Evolutionary conservation across 2,113 vertebrate species (phyloP).

Genomic region (Cyphomyrus plagiostoma): DNA sequence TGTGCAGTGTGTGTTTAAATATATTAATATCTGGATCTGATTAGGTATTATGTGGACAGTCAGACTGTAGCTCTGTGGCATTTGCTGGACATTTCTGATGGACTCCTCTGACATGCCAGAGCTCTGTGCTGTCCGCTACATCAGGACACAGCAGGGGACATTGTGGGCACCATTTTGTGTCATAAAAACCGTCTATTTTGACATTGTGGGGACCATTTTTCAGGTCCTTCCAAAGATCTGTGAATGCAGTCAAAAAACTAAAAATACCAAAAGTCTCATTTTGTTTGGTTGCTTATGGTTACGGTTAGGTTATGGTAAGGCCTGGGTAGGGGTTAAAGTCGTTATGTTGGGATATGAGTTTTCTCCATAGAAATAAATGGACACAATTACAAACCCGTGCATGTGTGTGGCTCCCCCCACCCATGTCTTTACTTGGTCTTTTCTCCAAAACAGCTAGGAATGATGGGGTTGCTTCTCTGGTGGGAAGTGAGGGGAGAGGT

Average conservation of each 20-base stretch:
- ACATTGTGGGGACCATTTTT: not conserved
- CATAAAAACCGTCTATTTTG: too few relatives aligned
- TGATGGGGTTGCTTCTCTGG: not conserved
- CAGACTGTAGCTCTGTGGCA: not conserved
- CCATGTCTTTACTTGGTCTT: not conserved
- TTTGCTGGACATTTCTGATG: not conserved
- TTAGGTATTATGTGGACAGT: not conserved
- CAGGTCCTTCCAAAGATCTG: too few relatives aligned
- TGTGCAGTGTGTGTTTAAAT: not conserved
- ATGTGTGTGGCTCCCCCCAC: not conserved
- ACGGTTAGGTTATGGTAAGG: too few relatives aligned
- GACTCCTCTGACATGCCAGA: not conserved
- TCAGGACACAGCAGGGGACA: constrained; percentile 3
- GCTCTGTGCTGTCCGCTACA: not conserved
- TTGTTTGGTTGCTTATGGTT: too few relatives aligned
- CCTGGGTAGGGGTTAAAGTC: too few relatives aligned
- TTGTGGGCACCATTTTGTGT: not conserved
- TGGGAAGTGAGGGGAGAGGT: constrained; percentile 18
- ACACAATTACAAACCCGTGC: too few relatives aligned
- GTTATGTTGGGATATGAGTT: too few relatives aligned
- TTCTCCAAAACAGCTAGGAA: constrained; percentile 13
- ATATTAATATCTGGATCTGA: not conserved
- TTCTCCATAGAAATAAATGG: too few relatives aligned
- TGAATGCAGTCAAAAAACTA: too few relatives aligned
- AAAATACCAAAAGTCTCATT: too few relatives aligned